Conservation (phyloP, 1,140 invertebrate species). For the Adoxophyes honmai region DNA sequence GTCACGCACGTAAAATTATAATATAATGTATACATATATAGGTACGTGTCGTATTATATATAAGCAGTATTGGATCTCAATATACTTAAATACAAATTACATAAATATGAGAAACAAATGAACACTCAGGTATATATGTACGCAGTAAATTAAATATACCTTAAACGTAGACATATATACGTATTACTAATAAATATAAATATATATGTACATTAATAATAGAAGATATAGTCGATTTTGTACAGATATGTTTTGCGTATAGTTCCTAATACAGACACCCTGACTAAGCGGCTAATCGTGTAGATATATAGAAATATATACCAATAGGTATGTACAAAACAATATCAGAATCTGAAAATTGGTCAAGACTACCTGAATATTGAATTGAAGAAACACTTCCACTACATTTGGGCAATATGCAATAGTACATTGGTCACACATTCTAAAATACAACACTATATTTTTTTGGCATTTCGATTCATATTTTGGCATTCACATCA, state of each 20-base stretch:
- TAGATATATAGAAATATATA: not conserved
- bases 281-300: slow-evolving; percentile 19
- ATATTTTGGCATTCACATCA: slow-evolving; percentile 18
- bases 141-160: not conserved
- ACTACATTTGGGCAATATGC: slow-evolving; percentile 29
- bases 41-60: not conserved
- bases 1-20: slow-evolving; percentile 48
- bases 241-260: slow-evolving; percentile 20
- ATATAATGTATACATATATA: slow-evolving; percentile 11
- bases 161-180: not conserved
- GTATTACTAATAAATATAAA: not conserved
- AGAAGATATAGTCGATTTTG: not conserved
- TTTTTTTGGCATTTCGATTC: not conserved
- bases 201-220: not conserved
- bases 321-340: slow-evolving; percentile 1
- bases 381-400: slow-evolving; percentile 9
- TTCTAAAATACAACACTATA: not conserved
- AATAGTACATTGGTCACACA: slow-evolving; percentile 9
- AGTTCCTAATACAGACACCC: slow-evolving; percentile 20
- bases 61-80: not conserved
- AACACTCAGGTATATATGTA: not conserved
- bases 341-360: slow-evolving; percentile 16
- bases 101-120: not conserved
- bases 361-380: slow-evolving; percentile 15
- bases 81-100: not conserved